Evolutionary conservation across 92 coral and sea anemone genomes (phyloP).

Genomic region (Porites rus): DNA sequence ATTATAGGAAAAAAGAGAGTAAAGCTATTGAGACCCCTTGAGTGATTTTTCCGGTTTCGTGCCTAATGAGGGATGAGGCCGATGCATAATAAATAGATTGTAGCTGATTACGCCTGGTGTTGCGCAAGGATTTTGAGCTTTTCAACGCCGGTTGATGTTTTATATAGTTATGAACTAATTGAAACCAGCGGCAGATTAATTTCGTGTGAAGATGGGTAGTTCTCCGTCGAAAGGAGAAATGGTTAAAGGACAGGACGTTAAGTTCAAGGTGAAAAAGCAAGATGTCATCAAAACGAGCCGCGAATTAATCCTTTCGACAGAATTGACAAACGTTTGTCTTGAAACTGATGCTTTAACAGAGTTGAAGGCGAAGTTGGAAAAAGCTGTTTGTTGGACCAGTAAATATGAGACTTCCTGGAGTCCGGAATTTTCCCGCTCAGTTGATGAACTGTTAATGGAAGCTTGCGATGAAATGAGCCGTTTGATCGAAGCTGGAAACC

Average conservation of each 20-base stretch:
- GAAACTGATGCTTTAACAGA: conserved; percentile 5
- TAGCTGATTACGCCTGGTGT: background rate
- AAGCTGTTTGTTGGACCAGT: conserved; percentile 49
- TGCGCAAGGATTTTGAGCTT: background rate
- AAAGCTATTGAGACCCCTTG: too few relatives aligned
- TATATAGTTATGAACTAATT: background rate
- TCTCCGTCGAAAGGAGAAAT: conserved; percentile 16
- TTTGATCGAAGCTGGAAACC: conserved; percentile 41
- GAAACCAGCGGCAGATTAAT: background rate
- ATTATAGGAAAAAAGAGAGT: too few relatives aligned
- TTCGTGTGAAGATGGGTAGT: conserved; percentile 12
- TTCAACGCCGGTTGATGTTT: background rate
- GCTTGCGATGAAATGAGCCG: conserved; percentile 56
- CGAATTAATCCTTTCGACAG: background rate
- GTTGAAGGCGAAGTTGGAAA: conserved; percentile 20
- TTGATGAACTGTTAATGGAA: conserved; percentile 32
- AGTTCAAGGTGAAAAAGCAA: background rate
- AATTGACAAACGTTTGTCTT: conserved; percentile 35
- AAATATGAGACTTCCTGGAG: conserved; percentile 32
- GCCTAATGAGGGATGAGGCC: background rate
- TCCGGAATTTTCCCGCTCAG: conserved; percentile 29
- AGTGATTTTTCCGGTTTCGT: background rate
- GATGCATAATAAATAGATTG: background rate
- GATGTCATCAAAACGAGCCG: background rate
- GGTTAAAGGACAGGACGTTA: background rate